phyloP scores from a whole-genome alignment of 2,113 vertebrate species.

The Eulacestoma nigropectus region DNA sequence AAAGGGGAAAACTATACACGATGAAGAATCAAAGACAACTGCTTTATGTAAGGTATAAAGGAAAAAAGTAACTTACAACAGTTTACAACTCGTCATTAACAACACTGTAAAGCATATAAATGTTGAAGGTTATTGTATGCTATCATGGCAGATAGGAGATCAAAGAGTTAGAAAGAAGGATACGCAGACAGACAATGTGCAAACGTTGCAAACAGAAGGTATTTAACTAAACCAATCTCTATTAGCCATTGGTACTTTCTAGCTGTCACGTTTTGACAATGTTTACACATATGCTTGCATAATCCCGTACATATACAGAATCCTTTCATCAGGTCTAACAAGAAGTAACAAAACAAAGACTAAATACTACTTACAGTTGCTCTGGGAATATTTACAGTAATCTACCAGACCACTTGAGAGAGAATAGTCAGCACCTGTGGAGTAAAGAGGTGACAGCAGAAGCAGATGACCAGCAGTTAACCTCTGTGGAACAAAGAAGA shows the following conservation, averaged over 20 bases:
- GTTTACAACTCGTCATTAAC: neutral
- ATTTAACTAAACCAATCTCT: neutral
- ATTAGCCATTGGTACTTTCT: neutral
- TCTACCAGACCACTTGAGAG: neutral
- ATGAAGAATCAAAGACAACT: neutral
- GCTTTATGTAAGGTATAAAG: neutral
- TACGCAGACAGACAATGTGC: neutral
- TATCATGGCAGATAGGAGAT: neutral
- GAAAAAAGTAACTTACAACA: neutral
- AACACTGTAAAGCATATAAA: neutral
- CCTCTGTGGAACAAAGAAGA: neutral
- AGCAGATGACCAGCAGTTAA: neutral
- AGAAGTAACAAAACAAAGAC: neutral
- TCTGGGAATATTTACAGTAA: neutral
- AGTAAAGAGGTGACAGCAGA: neutral
- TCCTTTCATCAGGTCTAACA: neutral
- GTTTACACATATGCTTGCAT: neutral
- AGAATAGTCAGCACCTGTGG: neutral
- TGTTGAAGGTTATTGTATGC: neutral
- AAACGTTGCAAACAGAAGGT: neutral
- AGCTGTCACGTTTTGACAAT: neutral
- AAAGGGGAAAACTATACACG: neutral
- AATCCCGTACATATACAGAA: neutral
- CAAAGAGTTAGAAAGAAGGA: neutral
- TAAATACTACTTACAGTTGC: neutral